Evolutionary conservation across 2,888 invertebrate species (phyloP).

Genomic region (Rosalia funebris): DNA sequence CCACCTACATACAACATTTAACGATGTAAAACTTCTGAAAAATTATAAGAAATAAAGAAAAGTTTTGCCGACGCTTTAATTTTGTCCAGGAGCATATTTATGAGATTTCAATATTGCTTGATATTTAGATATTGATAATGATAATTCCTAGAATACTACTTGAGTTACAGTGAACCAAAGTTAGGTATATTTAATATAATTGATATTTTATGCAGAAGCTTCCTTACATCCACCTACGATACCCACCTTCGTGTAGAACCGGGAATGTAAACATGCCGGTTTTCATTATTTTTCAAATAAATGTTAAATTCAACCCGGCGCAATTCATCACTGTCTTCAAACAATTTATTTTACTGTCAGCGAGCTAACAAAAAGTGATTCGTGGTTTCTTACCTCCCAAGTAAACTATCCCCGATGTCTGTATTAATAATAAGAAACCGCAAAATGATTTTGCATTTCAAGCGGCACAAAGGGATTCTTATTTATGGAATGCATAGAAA

Average conservation of each 20-base stretch:
- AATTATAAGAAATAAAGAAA: too few species aligned
- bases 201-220: background rate
- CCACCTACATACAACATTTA: too few species aligned
- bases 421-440: constrained; percentile 11
- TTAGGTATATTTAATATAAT: background rate
- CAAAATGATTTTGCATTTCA: background rate
- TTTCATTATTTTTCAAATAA: constrained; percentile 11
- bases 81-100: too few species aligned
- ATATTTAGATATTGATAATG: background rate
- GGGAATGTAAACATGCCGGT: background rate
- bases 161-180: background rate
- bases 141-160: background rate
- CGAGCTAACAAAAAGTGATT: constrained; percentile 14
- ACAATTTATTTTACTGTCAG: constrained; percentile 17
- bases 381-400: constrained; percentile 9
- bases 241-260: background rate
- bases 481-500: too few species aligned
- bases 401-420: constrained; percentile 1
- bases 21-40: too few species aligned
- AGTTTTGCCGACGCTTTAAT: too few species aligned
- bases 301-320: constrained; percentile 11
- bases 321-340: constrained; percentile 17
- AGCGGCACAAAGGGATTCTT: background rate
- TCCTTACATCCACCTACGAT: background rate
- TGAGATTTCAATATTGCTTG: background rate